Evolutionary conservation across 1,140 invertebrate species (phyloP).

Genomic region (Gryllus bimaculatus): DNA sequence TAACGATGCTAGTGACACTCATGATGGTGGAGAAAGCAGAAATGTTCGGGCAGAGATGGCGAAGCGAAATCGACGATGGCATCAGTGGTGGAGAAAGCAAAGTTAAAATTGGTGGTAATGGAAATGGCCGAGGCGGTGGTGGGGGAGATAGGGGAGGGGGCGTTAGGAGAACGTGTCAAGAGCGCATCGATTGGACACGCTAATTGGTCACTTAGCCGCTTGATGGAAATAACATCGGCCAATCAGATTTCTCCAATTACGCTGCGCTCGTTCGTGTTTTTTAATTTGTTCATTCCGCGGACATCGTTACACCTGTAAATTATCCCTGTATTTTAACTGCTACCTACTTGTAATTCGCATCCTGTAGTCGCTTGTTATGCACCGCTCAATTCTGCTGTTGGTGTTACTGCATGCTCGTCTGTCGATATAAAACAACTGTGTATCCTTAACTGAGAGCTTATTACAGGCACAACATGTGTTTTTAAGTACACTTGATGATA

Average conservation of each 20-base stretch:
- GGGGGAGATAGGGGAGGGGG: no score
- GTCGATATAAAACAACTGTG: neutral
- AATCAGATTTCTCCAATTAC: neutral
- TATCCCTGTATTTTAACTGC: neutral
- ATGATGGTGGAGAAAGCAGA: no score
- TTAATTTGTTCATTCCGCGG: neutral
- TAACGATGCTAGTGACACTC: no score
- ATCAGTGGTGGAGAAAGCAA: no score
- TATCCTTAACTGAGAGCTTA: neutral
- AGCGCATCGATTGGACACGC: neutral
- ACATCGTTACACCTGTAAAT: neutral
- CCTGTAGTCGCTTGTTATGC: neutral
- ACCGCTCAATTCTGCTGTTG: neutral
- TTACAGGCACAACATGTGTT: no score
- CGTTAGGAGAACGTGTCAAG: no score
- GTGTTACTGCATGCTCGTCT: neutral
- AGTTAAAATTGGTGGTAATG: no score
- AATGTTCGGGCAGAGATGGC: no score
- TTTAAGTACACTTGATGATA: no score
- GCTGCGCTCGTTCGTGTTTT: neutral
- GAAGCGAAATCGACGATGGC: no score
- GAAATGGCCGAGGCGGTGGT: no score
- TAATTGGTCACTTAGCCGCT: slow-evolving; percentile 3
- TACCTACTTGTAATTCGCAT: neutral
- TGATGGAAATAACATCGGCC: slow-evolving; percentile 3